These are phyloP conservation scores for Cirrhinus molitorella DNA, from an alignment of 2,797 vertebrate species.

Conservation along the genomic window DNA sequence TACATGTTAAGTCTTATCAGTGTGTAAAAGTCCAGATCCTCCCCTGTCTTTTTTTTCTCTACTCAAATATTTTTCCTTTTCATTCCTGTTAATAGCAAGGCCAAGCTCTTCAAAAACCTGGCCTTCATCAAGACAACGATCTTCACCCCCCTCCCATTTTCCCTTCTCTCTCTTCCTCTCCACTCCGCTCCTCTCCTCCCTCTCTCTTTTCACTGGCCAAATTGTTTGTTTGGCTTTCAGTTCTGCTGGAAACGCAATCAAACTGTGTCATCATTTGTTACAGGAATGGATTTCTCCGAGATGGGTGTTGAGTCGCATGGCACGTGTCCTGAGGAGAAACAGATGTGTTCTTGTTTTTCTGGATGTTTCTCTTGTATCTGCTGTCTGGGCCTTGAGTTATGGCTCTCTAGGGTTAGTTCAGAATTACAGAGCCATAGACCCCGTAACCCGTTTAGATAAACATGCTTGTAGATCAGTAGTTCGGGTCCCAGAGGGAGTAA, in stretches of 20 bases:
- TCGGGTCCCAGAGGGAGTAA: background rate
- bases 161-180: constrained; percentile 36
- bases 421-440: constrained; percentile 44
- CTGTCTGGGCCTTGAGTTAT: constrained; percentile 45
- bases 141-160: constrained; percentile 59
- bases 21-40: background rate
- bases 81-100: constrained; percentile 17
- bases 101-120: constrained; percentile 60
- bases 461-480: constrained; percentile 51
- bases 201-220: constrained; percentile 22
- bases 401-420: constrained; percentile 47
- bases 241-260: constrained; percentile 50
- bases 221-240: constrained; percentile 47
- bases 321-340: constrained; percentile 51
- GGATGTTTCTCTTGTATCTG: constrained; percentile 50
- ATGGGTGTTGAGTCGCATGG: constrained; percentile 49
- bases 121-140: constrained; percentile 75
- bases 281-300: constrained; percentile 48
- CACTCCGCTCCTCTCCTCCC: constrained; percentile 11
- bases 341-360: constrained; percentile 53
- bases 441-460: constrained; percentile 52
- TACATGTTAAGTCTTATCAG: background rate
- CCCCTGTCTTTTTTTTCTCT: background rate
- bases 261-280: constrained; percentile 54
- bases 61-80: background rate